Conservation (phyloP, 2,888 invertebrate species). For the Pachliopta kotzebuea region DNA sequence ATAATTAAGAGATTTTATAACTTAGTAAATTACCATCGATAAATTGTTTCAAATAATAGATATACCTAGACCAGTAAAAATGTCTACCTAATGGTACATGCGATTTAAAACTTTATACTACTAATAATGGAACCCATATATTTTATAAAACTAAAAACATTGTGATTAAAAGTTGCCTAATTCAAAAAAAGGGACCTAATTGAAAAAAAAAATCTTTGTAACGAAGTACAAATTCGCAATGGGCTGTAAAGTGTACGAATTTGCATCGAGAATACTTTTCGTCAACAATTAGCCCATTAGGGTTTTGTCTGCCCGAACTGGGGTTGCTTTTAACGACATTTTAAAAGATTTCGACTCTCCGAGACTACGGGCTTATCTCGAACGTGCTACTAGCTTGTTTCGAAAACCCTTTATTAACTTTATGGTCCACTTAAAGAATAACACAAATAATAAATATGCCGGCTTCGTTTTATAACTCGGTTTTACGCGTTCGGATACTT, state of each 20-base stretch:
- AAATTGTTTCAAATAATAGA: too few species aligned
- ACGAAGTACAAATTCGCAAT: slow-evolving; percentile 74
- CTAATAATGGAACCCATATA: background rate
- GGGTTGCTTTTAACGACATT: slow-evolving; percentile 77
- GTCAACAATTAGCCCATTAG: slow-evolving; percentile 75
- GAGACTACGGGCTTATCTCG: slow-evolving; percentile 71
- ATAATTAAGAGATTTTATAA: too few species aligned
- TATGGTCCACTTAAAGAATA: slow-evolving; percentile 75
- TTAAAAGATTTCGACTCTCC: slow-evolving; percentile 74
- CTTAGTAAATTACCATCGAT: too few species aligned
- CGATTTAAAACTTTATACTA: background rate
- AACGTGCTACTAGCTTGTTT: slow-evolving; percentile 68
- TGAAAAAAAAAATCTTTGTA: slow-evolving; percentile 70
- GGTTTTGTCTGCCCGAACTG: slow-evolving; percentile 68
- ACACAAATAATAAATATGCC: slow-evolving; percentile 74
- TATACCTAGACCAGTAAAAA: too few species aligned
- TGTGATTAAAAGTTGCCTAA: background rate
- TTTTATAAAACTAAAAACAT: background rate
- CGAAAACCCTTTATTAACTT: slow-evolving; percentile 79
- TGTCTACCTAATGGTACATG: background rate
- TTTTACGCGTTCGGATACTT: slow-evolving; percentile 59
- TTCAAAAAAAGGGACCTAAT: slow-evolving; percentile 49
- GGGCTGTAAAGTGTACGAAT: slow-evolving; percentile 76
- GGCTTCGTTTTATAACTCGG: slow-evolving; percentile 61
- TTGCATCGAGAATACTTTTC: slow-evolving; percentile 79